Conservation (phyloP, 2,888 invertebrate genomes). For the Trisateles emortualis region DNA sequence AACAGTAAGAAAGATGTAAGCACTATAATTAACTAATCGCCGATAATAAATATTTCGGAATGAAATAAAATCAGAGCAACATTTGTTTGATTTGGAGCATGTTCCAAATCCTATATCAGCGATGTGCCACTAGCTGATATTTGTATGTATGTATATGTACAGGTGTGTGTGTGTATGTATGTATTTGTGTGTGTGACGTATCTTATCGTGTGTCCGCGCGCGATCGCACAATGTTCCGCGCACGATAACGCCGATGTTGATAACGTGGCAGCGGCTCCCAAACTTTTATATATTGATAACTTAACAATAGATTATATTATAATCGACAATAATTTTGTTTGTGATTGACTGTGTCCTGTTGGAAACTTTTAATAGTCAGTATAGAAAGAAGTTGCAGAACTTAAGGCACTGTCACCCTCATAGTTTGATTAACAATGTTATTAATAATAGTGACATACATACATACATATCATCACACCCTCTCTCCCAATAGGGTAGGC, state of each 20-base stretch:
- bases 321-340: too few species aligned
- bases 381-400: too few species aligned
- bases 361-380: too few species aligned
- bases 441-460: too few species aligned
- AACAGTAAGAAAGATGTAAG: too few species aligned
- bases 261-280: conserved; percentile 57
- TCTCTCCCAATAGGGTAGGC: too few species aligned
- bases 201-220: conserved; percentile 46
- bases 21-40: too few species aligned
- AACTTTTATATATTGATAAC: conserved; percentile 43
- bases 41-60: too few species aligned
- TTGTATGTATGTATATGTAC: neutral
- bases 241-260: conserved; percentile 51
- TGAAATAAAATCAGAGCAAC: neutral
- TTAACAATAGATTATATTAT: neutral
- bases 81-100: conserved; percentile 19
- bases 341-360: too few species aligned
- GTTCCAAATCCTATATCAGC: conserved; percentile 25
- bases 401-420: too few species aligned
- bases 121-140: conserved; percentile 19
- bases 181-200: conserved; percentile 6
- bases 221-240: conserved; percentile 34
- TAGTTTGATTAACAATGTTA: too few species aligned
- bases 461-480: too few species aligned
- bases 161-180: conserved; percentile 7